A percentile compares a stretch with the other conserved stretches of the same genome.
Evolutionary conservation across 2,888 invertebrate species (phyloP).

Genomic region (Apeira syringaria): DNA sequence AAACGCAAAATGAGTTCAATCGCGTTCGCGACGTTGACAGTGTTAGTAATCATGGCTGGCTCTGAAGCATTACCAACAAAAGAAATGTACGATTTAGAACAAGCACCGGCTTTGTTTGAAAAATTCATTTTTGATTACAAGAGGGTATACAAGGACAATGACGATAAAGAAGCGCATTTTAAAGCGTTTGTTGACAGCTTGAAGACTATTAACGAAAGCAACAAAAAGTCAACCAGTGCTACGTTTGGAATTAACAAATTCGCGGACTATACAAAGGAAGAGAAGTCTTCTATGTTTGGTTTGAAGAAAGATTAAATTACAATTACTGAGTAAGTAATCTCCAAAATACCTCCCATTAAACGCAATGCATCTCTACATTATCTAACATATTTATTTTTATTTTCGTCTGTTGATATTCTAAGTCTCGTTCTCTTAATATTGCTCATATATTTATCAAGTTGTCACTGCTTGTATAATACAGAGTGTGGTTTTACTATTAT

Average conservation of each 20-base stretch:
- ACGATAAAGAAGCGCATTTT: conserved; percentile 36
- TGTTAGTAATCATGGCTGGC: neutral
- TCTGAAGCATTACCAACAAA: neutral
- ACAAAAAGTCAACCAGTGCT: neutral
- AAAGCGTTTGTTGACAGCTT: conserved; percentile 29
- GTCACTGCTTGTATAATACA: no score
- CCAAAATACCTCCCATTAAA: no score
- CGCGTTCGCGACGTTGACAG: neutral
- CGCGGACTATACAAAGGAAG: conserved; percentile 5
- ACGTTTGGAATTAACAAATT: conserved; percentile 12
- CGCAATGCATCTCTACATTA: no score
- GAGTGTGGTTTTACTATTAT: no score
- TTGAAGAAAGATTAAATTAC: no score
- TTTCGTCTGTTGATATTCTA: no score
- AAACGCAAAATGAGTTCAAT: neutral
- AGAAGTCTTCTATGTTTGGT: no score
- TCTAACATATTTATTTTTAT: no score
- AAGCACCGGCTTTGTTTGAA: conserved; percentile 37
- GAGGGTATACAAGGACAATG: conserved; percentile 37
- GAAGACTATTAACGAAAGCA: conserved; percentile 6
- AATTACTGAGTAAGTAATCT: no score
- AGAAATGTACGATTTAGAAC: conserved; percentile 28
- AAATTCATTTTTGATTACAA: conserved; percentile 36
- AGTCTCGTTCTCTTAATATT: no score
- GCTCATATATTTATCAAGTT: no score